Conservation (phyloP, 2,888 invertebrate genomes). For the Andrena trimmerana region DNA sequence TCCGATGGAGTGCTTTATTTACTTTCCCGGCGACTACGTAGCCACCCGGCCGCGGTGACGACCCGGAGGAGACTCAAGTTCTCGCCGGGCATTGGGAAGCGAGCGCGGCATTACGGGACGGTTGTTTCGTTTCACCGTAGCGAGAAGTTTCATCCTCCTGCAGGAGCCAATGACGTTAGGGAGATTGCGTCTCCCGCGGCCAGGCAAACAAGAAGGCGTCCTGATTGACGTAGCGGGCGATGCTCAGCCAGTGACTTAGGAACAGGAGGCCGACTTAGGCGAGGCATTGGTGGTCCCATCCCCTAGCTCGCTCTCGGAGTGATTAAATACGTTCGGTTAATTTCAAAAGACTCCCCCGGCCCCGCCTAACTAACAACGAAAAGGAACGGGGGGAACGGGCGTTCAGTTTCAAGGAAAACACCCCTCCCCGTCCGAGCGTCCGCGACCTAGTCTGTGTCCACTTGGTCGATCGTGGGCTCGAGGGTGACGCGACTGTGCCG, state of each 20-base stretch:
- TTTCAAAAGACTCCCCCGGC: neutral
- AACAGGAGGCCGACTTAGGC: neutral
- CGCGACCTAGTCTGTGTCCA: constrained; percentile 35
- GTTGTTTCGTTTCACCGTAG: constrained; percentile 37
- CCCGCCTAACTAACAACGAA: neutral
- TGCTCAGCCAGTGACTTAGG: neutral
- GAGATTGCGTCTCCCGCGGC: constrained; percentile 23
- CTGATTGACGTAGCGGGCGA: constrained; percentile 16
- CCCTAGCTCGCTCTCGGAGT: constrained; percentile 1
- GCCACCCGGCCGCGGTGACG: neutral
- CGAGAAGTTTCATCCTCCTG: constrained; percentile 37
- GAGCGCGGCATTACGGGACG: constrained; percentile 46
- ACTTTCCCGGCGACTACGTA: neutral
- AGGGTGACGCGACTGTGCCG: constrained; percentile 4
- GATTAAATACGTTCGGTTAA: constrained; percentile 48
- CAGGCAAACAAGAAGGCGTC: constrained; percentile 18
- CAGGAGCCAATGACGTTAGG: constrained; percentile 42
- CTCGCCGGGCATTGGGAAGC: neutral
- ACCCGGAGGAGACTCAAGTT: neutral
- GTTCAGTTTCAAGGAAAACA: constrained; percentile 12
- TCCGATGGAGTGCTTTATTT: constrained; percentile 23
- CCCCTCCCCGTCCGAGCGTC: constrained; percentile 13
- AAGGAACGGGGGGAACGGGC: neutral
- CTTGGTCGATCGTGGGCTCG: neutral
- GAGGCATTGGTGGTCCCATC: neutral